phyloP scores from a whole-genome alignment of 2,113 vertebrate genomes.

The Neotoma lepida region DNA sequence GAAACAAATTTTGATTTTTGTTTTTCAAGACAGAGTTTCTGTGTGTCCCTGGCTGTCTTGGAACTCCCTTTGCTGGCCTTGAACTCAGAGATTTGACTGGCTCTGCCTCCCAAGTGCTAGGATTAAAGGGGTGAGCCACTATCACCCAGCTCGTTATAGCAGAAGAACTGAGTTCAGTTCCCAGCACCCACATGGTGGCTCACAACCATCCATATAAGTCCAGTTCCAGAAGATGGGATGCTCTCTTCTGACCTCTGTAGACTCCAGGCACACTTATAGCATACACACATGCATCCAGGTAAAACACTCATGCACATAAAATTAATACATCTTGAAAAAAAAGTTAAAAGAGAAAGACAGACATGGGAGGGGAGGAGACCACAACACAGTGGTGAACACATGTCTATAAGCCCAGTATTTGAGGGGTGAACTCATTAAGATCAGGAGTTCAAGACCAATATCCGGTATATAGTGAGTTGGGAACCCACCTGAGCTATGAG shows the following conservation, averaged over 20 bases:
- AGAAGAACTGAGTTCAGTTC: background rate
- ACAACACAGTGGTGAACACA: background rate
- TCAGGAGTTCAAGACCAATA: background rate
- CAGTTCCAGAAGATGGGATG: background rate
- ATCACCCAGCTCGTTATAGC: background rate
- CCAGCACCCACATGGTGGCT: background rate
- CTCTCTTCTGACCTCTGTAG: background rate
- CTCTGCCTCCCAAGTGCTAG: too few relatives aligned
- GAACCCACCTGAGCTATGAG: background rate
- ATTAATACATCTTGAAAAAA: background rate
- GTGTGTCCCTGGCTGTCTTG: too few relatives aligned
- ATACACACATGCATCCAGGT: background rate
- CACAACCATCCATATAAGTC: background rate
- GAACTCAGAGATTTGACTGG: too few relatives aligned
- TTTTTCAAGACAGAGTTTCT: too few relatives aligned
- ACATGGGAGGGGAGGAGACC: background rate
- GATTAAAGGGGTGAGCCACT: too few relatives aligned
- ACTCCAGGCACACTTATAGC: background rate
- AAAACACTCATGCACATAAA: background rate
- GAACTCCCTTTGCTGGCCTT: too few relatives aligned
- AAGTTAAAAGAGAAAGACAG: background rate
- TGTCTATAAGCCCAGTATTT: background rate
- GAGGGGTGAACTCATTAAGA: background rate
- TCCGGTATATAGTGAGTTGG: background rate
- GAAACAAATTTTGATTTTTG: too few relatives aligned